A percentile compares a stretch with the other conserved stretches of the same genome.
Evolutionary conservation across 2,113 vertebrate species (phyloP).

Genomic region (Dasyurus viverrinus): DNA sequence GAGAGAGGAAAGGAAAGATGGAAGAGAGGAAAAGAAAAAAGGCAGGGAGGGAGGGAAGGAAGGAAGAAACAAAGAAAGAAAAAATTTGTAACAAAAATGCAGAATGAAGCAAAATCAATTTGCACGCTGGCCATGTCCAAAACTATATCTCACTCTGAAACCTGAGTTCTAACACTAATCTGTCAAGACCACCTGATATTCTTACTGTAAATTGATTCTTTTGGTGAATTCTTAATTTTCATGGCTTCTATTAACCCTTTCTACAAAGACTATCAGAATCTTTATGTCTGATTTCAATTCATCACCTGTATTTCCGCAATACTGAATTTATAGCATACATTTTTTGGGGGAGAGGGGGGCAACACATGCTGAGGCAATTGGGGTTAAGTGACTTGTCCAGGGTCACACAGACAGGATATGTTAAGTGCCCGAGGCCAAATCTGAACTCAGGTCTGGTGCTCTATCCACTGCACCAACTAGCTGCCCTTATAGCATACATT

Average conservation of each 20-base stretch:
- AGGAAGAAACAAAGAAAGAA: not conserved
- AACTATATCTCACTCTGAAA: not conserved
- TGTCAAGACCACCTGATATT: not conserved
- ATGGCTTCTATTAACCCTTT: not conserved
- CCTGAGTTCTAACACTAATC: not conserved
- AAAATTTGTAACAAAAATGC: fast-evolving
- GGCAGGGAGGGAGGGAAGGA: not conserved
- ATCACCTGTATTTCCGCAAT: not conserved
- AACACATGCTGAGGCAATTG: too few species aligned
- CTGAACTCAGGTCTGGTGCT: too few species aligned
- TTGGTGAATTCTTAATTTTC: not conserved
- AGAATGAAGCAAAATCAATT: not conserved
- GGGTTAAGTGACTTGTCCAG: too few species aligned
- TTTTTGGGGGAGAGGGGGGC: too few species aligned
- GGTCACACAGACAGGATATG: too few species aligned
- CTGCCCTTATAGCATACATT: not conserved
- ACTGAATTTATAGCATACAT: not conserved
- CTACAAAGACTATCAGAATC: not conserved
- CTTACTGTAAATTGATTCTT: not conserved
- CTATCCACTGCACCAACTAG: too few species aligned
- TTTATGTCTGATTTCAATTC: not conserved
- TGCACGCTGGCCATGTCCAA: not conserved
- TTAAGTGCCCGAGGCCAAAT: too few species aligned
- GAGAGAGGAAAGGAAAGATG: not conserved
- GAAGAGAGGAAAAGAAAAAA: not conserved